Base-by-base conservation (phyloP, 1,140 invertebrate genomes). In the Euwallacea fornicatus region DNA sequence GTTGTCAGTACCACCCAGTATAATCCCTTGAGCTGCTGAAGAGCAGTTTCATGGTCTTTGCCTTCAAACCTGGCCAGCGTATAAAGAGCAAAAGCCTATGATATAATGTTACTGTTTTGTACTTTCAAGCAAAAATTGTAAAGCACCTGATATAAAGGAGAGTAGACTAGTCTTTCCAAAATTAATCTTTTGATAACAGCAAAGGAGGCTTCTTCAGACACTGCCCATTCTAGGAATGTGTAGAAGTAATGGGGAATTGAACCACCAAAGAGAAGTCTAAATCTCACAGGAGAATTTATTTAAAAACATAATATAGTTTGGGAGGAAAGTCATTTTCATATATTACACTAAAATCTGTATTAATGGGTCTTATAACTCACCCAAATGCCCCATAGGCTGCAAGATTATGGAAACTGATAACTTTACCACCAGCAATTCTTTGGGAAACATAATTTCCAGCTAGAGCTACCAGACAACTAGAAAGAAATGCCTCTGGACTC, bases 231-330 rank as follows among this genome's bases (percentile, higher is more conserved):
- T 53, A 89, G 75, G 13, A 84, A 83, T 69, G 83, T 81, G 76
- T 90, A 91, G 78, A 92, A 91, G 75, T 86, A 91, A 80, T 91
- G 90, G 6, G 90, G 90, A 2, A 91, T 81, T 15, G 87, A 84
- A 6, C 90, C 90, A 42, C 90, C 90, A 81, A 92, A 91, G 10
- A 90, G 74, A 16, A 91, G 82, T 41, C 89, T 89, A 78, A 43
- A 82, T 83, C 1, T 33, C 1, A 4, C 21, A 33, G 21, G 21
- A 33, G 21, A 33, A 33, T 33, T 33, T 33, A 33, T 33, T 33
- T 33, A 33, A 33, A 33, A 13, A 77, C 74, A 10, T 58, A 73
- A 59, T 67, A 73, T 69, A 69, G 21, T 33, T 33, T 33, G 21
- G 21, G 21, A 4, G 21, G 1, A 1, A 33, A 33, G 21, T 33